Evolutionary conservation across 2,113 vertebrate species (phyloP), one percentile per base, ranked within the genome.

Genomic region (Crocuta crocuta): DNA sequence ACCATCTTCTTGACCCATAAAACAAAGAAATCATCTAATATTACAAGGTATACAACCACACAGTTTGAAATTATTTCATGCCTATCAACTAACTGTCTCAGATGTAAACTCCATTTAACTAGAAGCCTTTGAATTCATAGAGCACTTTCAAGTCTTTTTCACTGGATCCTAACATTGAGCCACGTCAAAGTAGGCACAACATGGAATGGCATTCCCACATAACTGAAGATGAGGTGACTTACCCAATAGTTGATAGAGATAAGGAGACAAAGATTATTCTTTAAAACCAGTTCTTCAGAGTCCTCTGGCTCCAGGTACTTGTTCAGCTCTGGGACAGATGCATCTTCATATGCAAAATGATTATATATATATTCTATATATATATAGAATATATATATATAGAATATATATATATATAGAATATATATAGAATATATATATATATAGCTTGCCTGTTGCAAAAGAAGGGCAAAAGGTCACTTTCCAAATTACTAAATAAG

Each of bases 401-500:
- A 35, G 2, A 2, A 35, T 35, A 35, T 35, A 35, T 35, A 35
- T 35, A 35, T n/a, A 35, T 35, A 35, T 2, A 35, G 2, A 35
- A 35, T 35, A 35, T 35, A 35, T 35, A 35, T 35, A 35, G n/a
- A n/a, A n/a, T n/a, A n/a, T n/a, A 50, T 50, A 50, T 50, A 50
- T 50, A 50, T 50, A 50, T 50, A n/a, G 31, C 55, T 91, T 48
- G 7, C 79, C 82, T 89, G 39, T 35, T 73, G 39, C 87, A 55
- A 83, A 33, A 68, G 11, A 28, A 89, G 35, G 55, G 7, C 23
- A 58, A n/a, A 92, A 61, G 83, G 17, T 76, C 70, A 90, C 43
- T 92, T 93, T 94, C 68, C 83, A 94, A 97, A 97, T 86, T 74
- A 86, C 26, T 86, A 86, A 96, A 95, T 95, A 89, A 93, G 39